phyloP scores from a whole-genome alignment of 1,140 invertebrate genomes.

The Reticulitermes speratus region DNA sequence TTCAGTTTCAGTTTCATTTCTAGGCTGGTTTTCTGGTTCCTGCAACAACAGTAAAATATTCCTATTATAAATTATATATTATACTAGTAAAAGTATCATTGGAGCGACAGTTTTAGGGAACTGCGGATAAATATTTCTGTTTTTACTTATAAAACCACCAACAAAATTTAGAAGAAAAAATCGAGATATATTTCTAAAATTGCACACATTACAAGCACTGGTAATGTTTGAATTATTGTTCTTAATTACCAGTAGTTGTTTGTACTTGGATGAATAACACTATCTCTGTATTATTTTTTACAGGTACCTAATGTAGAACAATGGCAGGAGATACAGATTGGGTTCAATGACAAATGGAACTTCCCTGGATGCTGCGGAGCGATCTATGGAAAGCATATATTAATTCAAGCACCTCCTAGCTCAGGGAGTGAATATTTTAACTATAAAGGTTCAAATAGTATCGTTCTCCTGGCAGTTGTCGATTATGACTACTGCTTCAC shows the following conservation, averaged over 20 bases:
- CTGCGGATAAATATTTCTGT: too few species aligned
- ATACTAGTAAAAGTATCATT: constrained; percentile 1
- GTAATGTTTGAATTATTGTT: constrained; percentile 15
- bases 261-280: neutral
- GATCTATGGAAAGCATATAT: neutral
- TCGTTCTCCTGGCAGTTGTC: constrained; percentile 1
- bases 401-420: too few species aligned
- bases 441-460: constrained; percentile 19
- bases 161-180: too few species aligned
- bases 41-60: too few species aligned
- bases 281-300: constrained; percentile 8
- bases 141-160: too few species aligned
- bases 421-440: neutral
- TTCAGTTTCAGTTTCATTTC: neutral
- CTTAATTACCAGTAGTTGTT: neutral
- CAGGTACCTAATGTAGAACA: constrained; percentile 11
- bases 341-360: constrained; percentile 7
- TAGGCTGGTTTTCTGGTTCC: too few species aligned
- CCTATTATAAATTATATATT: too few species aligned
- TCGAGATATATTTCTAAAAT: neutral
- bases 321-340: neutral
- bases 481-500: constrained; percentile 17
- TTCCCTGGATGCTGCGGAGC: neutral
- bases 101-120: neutral
- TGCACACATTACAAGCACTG: neutral